A percentile compares a stretch with the other conserved stretches of the same genome.
phyloP scores from a whole-genome alignment of 2,888 invertebrate species.

The Calliopum simillimum region DNA sequence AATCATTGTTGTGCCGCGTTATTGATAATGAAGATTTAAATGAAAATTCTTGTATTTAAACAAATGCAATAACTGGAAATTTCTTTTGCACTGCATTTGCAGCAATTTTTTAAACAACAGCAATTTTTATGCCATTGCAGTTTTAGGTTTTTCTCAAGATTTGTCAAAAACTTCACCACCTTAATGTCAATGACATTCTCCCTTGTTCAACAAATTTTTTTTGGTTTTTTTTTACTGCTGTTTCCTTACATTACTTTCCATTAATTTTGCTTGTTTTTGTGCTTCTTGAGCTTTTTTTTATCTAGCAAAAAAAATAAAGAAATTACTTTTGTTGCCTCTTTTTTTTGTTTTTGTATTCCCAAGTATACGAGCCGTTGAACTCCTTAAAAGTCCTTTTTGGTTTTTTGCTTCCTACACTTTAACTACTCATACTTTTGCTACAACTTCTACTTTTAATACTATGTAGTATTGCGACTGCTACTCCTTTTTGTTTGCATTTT shows the following conservation, averaged over 20 bases:
- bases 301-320: not conserved
- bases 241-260: conserved; percentile 14
- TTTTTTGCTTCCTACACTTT: conserved; percentile 17
- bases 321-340: not conserved
- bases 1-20: no score
- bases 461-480: not conserved
- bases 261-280: conserved; percentile 9
- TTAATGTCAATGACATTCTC: no score
- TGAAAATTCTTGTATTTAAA: no score
- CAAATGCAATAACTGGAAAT: no score
- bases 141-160: no score
- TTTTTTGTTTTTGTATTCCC: no score
- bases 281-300: not conserved
- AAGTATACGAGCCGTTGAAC: conserved; percentile 30
- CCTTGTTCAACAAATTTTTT: no score
- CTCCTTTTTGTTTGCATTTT: not conserved
- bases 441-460: not conserved
- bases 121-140: no score
- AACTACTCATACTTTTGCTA: conserved; percentile 18
- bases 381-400: conserved; percentile 27
- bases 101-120: no score
- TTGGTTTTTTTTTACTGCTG: not conserved
- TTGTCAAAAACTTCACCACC: no score
- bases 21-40: no score
- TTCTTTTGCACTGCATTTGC: no score